These are phyloP conservation scores for Apus apus DNA, from an alignment of 2,113 vertebrate genomes.

Conservation along the genomic window DNA sequence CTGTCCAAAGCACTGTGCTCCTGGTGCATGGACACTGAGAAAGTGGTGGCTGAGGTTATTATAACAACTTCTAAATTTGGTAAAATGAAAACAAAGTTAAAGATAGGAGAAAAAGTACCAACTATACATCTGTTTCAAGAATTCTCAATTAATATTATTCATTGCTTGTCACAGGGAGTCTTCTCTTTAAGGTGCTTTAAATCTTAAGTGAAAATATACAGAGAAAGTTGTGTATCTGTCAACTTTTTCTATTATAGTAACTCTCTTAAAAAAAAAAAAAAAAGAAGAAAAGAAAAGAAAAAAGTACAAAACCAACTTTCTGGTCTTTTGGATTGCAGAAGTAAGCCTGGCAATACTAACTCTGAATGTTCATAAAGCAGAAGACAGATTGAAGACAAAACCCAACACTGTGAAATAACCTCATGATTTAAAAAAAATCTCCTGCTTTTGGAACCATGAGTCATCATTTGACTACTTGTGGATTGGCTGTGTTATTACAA, in stretches of 20 bases:
- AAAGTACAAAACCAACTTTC: background rate
- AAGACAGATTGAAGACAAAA: background rate
- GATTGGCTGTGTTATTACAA: background rate
- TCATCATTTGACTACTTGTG: background rate
- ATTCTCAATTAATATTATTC: background rate
- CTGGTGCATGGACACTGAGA: background rate
- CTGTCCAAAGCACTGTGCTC: background rate
- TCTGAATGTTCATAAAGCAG: background rate
- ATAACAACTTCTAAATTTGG: background rate
- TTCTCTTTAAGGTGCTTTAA: background rate
- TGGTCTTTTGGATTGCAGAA: background rate
- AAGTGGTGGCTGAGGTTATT: background rate
- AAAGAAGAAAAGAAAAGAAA: no score
- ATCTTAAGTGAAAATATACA: background rate
- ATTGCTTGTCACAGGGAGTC: background rate
- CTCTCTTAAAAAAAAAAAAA: background rate
- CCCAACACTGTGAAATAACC: background rate
- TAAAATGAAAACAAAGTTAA: background rate
- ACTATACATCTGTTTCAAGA: background rate
- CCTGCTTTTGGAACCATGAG: background rate
- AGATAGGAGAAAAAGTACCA: background rate
- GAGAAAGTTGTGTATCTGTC: background rate
- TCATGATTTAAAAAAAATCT: background rate
- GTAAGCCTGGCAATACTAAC: background rate
- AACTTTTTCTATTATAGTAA: background rate